Evolutionary conservation across 1,140 invertebrate species (phyloP).

Genomic region (Pseudobourletiella spinata): DNA sequence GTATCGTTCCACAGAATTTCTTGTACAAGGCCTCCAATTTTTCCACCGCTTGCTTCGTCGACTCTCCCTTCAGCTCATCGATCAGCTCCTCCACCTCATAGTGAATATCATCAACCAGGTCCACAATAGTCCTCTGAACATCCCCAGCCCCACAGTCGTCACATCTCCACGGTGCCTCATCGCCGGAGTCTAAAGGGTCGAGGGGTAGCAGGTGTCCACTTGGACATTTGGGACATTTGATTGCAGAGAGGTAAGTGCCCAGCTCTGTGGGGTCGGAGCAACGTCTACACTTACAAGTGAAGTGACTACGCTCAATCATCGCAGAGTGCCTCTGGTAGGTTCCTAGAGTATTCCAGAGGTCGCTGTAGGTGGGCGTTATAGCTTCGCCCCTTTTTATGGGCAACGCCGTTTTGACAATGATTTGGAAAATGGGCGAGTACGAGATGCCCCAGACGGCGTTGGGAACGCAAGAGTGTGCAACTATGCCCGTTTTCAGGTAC

Average conservation of each 20-base stretch:
- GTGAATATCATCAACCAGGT: conserved; percentile 7
- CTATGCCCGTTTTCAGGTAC: conserved; percentile 1
- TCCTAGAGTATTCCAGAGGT: conserved; percentile 4
- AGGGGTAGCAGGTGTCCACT: neutral
- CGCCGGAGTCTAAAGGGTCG: conserved; percentile 1
- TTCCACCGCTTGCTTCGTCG: neutral
- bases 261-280: conserved; percentile 12
- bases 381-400: conserved; percentile 7
- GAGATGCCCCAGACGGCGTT: conserved; percentile 13
- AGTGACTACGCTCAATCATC: conserved; percentile 11
- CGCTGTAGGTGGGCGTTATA: neutral
- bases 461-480: conserved; percentile 14
- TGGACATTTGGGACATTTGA: conserved; percentile 11
- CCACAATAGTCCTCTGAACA: neutral
- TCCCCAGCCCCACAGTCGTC: neutral
- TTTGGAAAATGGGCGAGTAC: neutral
- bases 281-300: conserved; percentile 6
- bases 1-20: conserved; percentile 6
- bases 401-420: conserved; percentile 6
- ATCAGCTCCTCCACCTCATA: neutral
- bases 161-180: conserved; percentile 6
- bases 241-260: conserved; percentile 1
- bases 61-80: neutral
- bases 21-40: neutral
- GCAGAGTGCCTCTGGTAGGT: neutral